Base-by-base conservation (phyloP, 2,888 invertebrate genomes). In the Creontiades dilutus region DNA sequence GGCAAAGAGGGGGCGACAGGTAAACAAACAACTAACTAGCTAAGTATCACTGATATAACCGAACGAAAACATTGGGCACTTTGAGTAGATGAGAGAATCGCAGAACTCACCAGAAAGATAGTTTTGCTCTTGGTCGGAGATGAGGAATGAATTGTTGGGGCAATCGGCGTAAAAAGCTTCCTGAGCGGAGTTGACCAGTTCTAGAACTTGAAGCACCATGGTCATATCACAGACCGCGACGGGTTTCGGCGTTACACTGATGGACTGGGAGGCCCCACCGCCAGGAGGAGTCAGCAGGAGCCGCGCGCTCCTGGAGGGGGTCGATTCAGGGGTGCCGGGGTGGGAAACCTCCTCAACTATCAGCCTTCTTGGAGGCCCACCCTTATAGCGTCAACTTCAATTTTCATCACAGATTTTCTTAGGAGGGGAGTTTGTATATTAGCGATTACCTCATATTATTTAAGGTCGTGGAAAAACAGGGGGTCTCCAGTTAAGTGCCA, bases 121-220 rank as follows among this genome's bases (percentile, higher is more conserved):
- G 75, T 91, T 90, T 55, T 90, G 91, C 16, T 92, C 92, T 52
- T 91, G 90, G 19, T 91, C 91, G 0, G 91, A 90, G 52, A 92
- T 89, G 48, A 91, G 90, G 90, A 92, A 91, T 47, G 91, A 78
- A 75, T 90, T 90, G 86, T 90, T 91, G 91, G 95, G 95, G 93
- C 95, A 95, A 92, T 95, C 95, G 93, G 94, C 95, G 93, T 96
- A 96, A 94, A 96, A 96, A 93, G 96, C 95, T 94, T 96, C 96
- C 93, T 95, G 95, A 92, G 95, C 95, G 91, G 94, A 93, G 92
- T 93, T 94, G 92, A 95, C 94, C 92, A 94, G 94, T 93, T 95
- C 95, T 93, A 96, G 94, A 95, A 96, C 96, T 94, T 96, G 96
- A 93, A 96, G 95, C 93, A 96, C 96, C 96, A 96, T 96, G 93